phyloP scores from a whole-genome alignment of 2,888 invertebrate species.

The Oxytorus armatus region DNA sequence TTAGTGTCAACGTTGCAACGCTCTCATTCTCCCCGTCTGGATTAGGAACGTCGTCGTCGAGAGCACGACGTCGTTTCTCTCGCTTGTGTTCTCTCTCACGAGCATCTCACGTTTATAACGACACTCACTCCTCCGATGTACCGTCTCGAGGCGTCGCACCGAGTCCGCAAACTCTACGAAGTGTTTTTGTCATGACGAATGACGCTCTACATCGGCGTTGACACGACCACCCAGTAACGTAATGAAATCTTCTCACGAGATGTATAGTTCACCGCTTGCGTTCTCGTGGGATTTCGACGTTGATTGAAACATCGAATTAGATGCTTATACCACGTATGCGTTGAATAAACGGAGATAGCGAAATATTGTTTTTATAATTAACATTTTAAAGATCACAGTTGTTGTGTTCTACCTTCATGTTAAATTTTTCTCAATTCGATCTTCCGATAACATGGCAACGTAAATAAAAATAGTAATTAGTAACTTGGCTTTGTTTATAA shows the following conservation, averaged over 20 bases:
- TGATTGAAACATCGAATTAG: constrained; percentile 3
- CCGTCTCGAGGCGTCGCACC: not conserved
- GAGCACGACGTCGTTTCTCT: constrained; percentile 35
- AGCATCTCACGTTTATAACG: not conserved
- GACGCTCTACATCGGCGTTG: constrained; percentile 48
- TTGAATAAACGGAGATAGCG: not conserved
- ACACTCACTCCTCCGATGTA: constrained; percentile 14
- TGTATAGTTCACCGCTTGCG: not conserved
- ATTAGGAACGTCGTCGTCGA: constrained; percentile 55
- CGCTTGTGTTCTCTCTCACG: not conserved
- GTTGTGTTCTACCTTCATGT: too few species aligned
- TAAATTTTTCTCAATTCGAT: too few species aligned
- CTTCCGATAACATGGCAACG: too few species aligned
- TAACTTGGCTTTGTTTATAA: too few species aligned
- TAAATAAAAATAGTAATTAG: too few species aligned
- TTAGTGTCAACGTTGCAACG: constrained; percentile 52
- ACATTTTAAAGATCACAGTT: too few species aligned
- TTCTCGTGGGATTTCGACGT: constrained; percentile 22
- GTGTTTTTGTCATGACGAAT: constrained; percentile 60
- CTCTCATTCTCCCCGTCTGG: constrained; percentile 50
- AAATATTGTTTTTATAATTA: not conserved
- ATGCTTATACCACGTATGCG: not conserved
- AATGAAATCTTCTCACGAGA: constrained; percentile 62
- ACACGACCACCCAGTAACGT: constrained; percentile 38
- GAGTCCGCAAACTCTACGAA: constrained; percentile 32